These are phyloP conservation scores for Apodemus speciosus DNA, from an alignment of 2,113 vertebrate genomes.

Conservation along the genomic window DNA sequence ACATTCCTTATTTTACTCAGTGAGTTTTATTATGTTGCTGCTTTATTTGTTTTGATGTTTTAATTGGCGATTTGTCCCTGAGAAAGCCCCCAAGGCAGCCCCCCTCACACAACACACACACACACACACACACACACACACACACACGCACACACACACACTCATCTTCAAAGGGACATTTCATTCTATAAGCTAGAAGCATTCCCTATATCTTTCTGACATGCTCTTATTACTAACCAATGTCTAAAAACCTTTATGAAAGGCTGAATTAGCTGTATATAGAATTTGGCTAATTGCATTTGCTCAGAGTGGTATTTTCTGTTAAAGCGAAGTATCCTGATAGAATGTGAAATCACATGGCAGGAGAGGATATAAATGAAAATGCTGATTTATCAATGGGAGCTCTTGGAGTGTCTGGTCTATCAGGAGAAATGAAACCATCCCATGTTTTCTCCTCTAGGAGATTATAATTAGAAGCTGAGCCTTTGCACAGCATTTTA, in stretches of 20 bases:
- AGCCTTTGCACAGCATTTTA: conserved; percentile 50
- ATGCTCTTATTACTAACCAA: background rate
- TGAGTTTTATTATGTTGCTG: background rate
- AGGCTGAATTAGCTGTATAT: background rate
- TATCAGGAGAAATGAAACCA: background rate
- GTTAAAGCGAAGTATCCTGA: background rate
- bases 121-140: background rate
- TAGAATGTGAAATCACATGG: background rate
- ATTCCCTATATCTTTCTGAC: background rate
- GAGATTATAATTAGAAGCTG: conserved; percentile 43
- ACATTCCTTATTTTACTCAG: background rate
- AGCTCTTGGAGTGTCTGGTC: background rate
- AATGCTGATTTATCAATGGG: conserved; percentile 10
- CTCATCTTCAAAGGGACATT: background rate
- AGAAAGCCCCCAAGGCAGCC: background rate
- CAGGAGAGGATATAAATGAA: background rate
- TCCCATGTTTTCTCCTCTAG: conserved; percentile 17
- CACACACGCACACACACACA: background rate
- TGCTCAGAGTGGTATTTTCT: background rate
- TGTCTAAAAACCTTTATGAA: background rate
- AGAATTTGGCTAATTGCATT: conserved; percentile 42
- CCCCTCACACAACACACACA: too few species aligned
- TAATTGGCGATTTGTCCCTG: conserved; percentile 2
- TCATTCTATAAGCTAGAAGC: background rate
- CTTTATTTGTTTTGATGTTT: background rate